Evolutionary conservation across 1,140 invertebrate genomes (phyloP).

Genomic region (Aplysia californica): DNA sequence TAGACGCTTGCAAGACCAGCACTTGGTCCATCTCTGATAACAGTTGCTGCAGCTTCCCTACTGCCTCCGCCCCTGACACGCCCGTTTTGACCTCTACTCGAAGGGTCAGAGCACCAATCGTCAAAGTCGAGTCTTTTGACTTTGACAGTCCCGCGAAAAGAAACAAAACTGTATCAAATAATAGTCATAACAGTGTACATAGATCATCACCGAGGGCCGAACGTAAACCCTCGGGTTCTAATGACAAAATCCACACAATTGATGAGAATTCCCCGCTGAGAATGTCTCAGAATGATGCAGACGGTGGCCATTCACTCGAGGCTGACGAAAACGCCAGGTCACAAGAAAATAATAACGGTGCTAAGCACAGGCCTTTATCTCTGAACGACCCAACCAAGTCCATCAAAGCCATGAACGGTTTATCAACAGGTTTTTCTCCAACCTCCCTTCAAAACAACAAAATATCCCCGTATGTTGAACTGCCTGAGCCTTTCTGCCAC

Average conservation of each 20-base stretch:
- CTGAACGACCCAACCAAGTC: not conserved
- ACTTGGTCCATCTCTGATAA: not conserved
- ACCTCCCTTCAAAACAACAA: not conserved
- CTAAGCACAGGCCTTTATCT: not conserved
- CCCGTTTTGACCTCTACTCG: not conserved
- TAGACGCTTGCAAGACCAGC: not conserved
- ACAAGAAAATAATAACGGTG: not conserved
- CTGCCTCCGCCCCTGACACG: not conserved
- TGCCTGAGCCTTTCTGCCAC: not conserved
- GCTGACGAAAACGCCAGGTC: no score
- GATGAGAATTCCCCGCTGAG: no score
- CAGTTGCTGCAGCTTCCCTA: not conserved
- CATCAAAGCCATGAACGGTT: not conserved
- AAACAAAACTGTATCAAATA: no score
- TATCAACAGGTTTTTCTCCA: not conserved
- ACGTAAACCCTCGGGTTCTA: no score
- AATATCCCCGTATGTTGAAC: not conserved
- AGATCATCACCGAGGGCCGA: no score
- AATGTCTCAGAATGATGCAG: no score
- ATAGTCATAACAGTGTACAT: no score
- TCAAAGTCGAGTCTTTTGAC: conserved; percentile 18
- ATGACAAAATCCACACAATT: no score
- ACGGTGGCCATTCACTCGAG: no score
- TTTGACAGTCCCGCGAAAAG: not conserved
- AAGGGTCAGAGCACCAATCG: conserved; percentile 14